phyloP scores from a whole-genome alignment of 37 sponge, comb jelly and placozoan species.

The Spongilla lacustris region DNA sequence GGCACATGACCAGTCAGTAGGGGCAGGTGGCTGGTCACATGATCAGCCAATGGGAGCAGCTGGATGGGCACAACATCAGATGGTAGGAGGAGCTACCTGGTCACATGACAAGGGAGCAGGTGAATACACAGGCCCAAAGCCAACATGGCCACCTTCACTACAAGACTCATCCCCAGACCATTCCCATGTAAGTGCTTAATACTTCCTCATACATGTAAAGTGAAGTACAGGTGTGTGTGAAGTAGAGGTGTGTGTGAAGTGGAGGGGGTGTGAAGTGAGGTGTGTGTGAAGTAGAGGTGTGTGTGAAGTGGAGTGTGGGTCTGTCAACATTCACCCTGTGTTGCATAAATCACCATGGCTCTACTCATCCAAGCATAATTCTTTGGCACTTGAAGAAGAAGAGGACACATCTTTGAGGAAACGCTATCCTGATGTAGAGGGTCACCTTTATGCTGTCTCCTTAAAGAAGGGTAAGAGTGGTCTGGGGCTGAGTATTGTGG shows the following conservation, averaged over 20 bases:
- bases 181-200: background rate
- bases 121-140: background rate
- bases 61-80: background rate
- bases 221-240: background rate
- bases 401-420: constrained; percentile 44
- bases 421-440: constrained; percentile 65
- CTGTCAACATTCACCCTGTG: no score
- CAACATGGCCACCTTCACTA: background rate
- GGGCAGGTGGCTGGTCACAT: background rate
- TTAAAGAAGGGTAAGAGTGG: constrained; percentile 52
- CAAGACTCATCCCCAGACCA: background rate
- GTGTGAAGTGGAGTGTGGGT: no score
- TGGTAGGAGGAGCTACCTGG: background rate
- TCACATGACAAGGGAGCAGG: background rate
- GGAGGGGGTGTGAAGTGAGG: background rate
- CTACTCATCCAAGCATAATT: constrained; percentile 33
- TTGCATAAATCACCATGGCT: no score
- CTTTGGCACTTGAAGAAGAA: constrained; percentile 64
- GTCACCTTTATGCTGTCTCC: constrained; percentile 63
- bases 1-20: background rate
- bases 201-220: background rate
- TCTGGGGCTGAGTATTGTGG: constrained; percentile 73
- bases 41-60: background rate
- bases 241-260: background rate
- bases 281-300: background rate